A percentile compares a stretch with the other conserved stretches of the same genome.
Evolutionary conservation across 2,113 vertebrate genomes (phyloP).

Genomic region (Planiliza haematocheilus): DNA sequence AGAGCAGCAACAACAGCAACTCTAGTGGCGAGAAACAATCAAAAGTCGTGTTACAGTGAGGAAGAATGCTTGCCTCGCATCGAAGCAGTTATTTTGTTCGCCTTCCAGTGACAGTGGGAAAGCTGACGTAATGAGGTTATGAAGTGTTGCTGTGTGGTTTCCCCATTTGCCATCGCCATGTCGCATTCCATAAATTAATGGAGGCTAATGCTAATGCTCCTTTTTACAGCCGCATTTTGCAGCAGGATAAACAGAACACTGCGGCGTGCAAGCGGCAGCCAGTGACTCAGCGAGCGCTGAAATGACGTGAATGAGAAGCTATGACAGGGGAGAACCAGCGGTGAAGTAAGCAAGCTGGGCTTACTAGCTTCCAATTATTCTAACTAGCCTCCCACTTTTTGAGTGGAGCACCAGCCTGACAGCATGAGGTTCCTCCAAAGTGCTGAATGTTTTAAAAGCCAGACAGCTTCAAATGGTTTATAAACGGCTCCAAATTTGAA

Average conservation of each 20-base stretch:
- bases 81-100: background rate
- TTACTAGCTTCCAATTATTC: background rate
- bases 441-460: no score
- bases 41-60: background rate
- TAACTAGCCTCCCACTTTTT: no score
- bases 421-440: no score
- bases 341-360: background rate
- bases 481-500: no score
- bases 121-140: background rate
- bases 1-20: no score
- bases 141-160: background rate
- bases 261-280: background rate
- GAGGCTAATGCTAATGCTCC: background rate
- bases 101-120: background rate
- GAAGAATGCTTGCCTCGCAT: no score
- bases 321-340: background rate
- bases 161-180: background rate
- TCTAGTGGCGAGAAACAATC: background rate
- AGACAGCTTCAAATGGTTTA: no score
- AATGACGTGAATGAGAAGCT: background rate
- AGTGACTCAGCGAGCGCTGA: conserved; percentile 11
- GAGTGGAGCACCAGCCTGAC: background rate
- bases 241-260: conserved; percentile 1
- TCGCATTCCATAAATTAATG: background rate
- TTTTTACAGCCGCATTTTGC: background rate